Conservation (phyloP, 1,140 invertebrate genomes). For the Polypedilum vanderplanki region DNA sequence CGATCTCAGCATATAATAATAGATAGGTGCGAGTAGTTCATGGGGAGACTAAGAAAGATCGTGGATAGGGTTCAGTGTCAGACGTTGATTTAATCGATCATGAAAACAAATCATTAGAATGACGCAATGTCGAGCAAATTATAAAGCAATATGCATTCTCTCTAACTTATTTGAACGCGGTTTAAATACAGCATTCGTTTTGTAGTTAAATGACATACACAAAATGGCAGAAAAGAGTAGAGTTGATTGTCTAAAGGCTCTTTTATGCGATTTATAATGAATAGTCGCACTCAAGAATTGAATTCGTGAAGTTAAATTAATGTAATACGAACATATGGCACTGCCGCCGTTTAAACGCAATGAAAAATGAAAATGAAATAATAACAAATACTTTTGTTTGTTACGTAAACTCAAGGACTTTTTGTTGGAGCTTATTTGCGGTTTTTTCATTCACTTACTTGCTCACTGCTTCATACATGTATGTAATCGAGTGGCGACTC, state of each 20-base stretch:
- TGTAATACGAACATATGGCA: conserved; percentile 12
- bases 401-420: conserved; percentile 12
- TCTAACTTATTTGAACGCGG: neutral
- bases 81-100: conserved; percentile 1
- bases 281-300: neutral
- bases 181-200: neutral
- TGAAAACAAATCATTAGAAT: neutral
- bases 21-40: conserved; percentile 17
- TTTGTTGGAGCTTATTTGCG: neutral
- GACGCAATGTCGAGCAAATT: neutral
- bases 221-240: neutral
- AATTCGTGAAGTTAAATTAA: neutral
- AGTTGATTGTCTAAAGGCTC: neutral
- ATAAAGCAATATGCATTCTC: neutral
- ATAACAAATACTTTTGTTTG: conserved; percentile 13
- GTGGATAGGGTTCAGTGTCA: neutral
- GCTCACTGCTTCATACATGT: neutral
- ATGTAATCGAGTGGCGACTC: neutral
- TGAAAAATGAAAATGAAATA: conserved; percentile 13
- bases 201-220: neutral
- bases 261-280: conserved; percentile 6
- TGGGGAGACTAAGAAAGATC: neutral
- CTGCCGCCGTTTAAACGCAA: neutral
- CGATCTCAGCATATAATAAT: neutral
- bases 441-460: neutral